A percentile compares a stretch with the other conserved stretches of the same genome.
Evolutionary conservation across 2,113 vertebrate species (phyloP).

Genomic region (Xiphophorus maculatus): DNA sequence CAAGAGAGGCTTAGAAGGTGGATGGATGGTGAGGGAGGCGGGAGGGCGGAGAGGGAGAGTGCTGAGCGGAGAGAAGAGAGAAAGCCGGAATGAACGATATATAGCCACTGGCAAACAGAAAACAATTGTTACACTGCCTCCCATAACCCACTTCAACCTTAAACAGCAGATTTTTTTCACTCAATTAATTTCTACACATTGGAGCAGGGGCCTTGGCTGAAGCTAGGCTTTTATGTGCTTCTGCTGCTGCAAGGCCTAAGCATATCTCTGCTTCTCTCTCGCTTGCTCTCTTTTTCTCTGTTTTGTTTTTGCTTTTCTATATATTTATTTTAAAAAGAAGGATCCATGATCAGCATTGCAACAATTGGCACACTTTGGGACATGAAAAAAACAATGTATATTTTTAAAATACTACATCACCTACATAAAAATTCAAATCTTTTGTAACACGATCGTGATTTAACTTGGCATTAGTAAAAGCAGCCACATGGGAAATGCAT

Average conservation of each 20-base stretch:
- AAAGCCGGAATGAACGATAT: slow-evolving; percentile 79
- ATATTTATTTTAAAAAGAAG: slow-evolving; percentile 38
- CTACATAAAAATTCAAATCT: slow-evolving; percentile 16
- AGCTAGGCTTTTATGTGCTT: slow-evolving; percentile 74
- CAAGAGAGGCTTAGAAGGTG: slow-evolving; percentile 69
- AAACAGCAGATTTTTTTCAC: slow-evolving; percentile 83
- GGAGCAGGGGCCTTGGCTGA: slow-evolving; percentile 76
- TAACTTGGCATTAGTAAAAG: slow-evolving; percentile 7
- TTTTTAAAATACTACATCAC: slow-evolving; percentile 39
- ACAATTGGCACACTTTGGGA: slow-evolving; percentile 43
- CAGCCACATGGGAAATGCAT: background rate
- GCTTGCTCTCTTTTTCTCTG: slow-evolving; percentile 26
- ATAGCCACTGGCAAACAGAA: slow-evolving; percentile 82
- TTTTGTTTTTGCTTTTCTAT: slow-evolving; percentile 28
- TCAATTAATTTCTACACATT: slow-evolving; percentile 86
- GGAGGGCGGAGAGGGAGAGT: slow-evolving; percentile 17
- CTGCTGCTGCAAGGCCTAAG: slow-evolving; percentile 61
- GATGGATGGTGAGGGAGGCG: slow-evolving; percentile 64
- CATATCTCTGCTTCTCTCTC: slow-evolving; percentile 58
- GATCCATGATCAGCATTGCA: slow-evolving; percentile 44
- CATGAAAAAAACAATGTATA: slow-evolving; percentile 39
- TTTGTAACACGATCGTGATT: slow-evolving; percentile 5
- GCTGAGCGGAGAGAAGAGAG: slow-evolving; percentile 63
- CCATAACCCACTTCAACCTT: slow-evolving; percentile 83
- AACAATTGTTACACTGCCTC: slow-evolving; percentile 83